A percentile compares a stretch with the other conserved stretches of the same genome.
phyloP scores from a whole-genome alignment of 2,797 vertebrate species.

The Lates japonicus region DNA sequence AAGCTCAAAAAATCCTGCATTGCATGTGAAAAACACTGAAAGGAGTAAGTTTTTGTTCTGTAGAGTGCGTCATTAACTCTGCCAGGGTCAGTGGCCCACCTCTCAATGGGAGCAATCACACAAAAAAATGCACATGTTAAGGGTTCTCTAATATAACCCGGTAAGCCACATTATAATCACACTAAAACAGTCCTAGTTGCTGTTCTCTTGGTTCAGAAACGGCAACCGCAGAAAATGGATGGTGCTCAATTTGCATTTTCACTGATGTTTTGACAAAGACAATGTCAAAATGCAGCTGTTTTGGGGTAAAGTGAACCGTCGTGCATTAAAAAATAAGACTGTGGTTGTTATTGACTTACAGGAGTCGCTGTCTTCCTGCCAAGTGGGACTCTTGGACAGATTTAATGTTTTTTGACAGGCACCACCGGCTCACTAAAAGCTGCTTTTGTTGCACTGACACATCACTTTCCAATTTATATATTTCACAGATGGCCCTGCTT shows the following conservation, averaged over 20 bases:
- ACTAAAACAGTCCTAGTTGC: neutral
- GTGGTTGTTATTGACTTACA: constrained; percentile 31
- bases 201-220: constrained; percentile 5
- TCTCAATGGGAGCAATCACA: constrained; percentile 49
- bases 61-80: constrained; percentile 21
- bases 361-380: constrained; percentile 11
- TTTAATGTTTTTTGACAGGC: constrained; percentile 42
- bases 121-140: constrained; percentile 32
- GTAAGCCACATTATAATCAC: constrained; percentile 22
- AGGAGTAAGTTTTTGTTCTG: constrained; percentile 30
- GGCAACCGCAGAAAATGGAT: constrained; percentile 19
- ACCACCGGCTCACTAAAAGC: constrained; percentile 25
- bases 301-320: neutral
- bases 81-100: constrained; percentile 19
- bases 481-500: constrained; percentile 20
- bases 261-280: constrained; percentile 19
- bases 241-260: constrained; percentile 29
- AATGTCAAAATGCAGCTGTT: constrained; percentile 16
- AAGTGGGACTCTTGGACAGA: constrained; percentile 24
- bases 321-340: constrained; percentile 35
- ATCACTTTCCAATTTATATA: constrained; percentile 17
- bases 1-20: constrained; percentile 37
- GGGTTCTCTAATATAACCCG: constrained; percentile 1
- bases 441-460: constrained; percentile 38
- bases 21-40: constrained; percentile 39